Conservation (phyloP, 2,797 vertebrate species). For the Sarcophilus harrisii region DNA sequence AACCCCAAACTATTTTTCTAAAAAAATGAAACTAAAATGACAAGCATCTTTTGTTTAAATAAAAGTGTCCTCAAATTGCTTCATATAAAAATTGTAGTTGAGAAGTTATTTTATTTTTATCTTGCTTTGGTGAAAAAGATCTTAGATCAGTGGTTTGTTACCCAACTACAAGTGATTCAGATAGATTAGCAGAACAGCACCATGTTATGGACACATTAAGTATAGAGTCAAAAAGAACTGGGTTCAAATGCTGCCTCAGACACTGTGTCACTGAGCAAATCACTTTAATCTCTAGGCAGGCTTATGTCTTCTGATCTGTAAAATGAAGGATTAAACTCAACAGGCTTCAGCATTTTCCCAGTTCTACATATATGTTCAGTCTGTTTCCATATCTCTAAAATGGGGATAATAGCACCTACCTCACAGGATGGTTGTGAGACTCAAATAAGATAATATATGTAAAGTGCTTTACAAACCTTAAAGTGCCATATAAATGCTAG, state of each 20-base stretch:
- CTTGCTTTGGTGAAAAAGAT: slow-evolving; percentile 72
- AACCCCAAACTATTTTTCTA: neutral
- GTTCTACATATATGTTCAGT: slow-evolving; percentile 1
- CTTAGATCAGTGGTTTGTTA: slow-evolving; percentile 42
- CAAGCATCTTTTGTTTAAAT: slow-evolving; percentile 68
- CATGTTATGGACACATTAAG: neutral
- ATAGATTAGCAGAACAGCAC: slow-evolving; percentile 13
- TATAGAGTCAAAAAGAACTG: neutral
- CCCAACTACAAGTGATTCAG: slow-evolving; percentile 30
- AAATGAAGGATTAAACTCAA: neutral
- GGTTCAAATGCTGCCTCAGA: neutral
- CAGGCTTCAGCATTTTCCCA: neutral
- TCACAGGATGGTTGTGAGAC: neutral
- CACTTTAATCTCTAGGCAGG: neutral
- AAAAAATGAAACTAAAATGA: slow-evolving; percentile 65
- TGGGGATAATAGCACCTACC: neutral
- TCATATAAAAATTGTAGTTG: slow-evolving; percentile 56
- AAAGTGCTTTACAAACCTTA: neutral
- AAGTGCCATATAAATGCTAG: neutral
- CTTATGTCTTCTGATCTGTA: neutral
- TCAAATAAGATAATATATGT: neutral
- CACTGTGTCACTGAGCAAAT: neutral
- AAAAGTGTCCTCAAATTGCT: slow-evolving; percentile 61
- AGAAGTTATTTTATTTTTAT: slow-evolving; percentile 57
- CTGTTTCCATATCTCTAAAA: neutral